phyloP scores from a whole-genome alignment of 2,797 vertebrate species.

The Coendou prehensilis region DNA sequence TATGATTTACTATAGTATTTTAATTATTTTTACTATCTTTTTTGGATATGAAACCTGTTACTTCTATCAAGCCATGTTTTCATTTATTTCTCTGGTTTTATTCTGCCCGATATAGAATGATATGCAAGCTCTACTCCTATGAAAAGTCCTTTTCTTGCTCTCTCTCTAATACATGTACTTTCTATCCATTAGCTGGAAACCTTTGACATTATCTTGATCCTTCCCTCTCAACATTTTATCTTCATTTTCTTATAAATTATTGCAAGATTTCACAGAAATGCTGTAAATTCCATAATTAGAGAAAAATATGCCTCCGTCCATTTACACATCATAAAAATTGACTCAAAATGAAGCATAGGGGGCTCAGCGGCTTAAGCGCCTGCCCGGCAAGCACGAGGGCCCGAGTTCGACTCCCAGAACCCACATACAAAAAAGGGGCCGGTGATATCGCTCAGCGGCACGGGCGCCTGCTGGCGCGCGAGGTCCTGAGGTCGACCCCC shows the following conservation, averaged over 20 bases:
- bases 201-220: neutral
- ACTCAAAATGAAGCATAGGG: neutral
- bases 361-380: too few relatives aligned
- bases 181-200: neutral
- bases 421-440: too few relatives aligned
- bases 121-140: neutral
- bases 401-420: too few relatives aligned
- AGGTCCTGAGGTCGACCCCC: too few relatives aligned
- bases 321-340: slow-evolving; percentile 15
- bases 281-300: slow-evolving; percentile 7
- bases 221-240: slow-evolving; percentile 25
- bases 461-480: too few relatives aligned
- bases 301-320: neutral
- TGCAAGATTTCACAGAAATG: neutral
- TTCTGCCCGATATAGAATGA: neutral
- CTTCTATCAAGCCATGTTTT: slow-evolving; percentile 26
- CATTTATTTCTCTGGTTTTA: slow-evolving; percentile 5
- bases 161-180: neutral
- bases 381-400: too few relatives aligned
- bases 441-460: too few relatives aligned
- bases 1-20: neutral
- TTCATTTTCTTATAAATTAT: slow-evolving; percentile 49
- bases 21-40: neutral
- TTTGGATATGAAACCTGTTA: slow-evolving; percentile 37
- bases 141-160: neutral